Base-by-base conservation (phyloP, 2,113 vertebrate genomes). In the Columba janthina region DNA sequence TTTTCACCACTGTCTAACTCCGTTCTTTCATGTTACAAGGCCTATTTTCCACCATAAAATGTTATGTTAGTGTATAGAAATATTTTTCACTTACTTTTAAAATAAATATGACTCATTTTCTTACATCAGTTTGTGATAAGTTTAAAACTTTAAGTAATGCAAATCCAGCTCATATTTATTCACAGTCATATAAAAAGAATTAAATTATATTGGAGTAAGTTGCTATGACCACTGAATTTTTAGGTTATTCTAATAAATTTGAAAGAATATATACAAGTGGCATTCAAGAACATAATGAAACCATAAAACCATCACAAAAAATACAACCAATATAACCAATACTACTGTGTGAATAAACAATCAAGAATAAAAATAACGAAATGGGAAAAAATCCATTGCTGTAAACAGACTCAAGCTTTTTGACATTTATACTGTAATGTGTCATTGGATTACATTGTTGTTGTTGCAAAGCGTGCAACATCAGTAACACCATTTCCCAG, bases 401-500 rank as follows among this genome's bases (percentile, higher is more conserved):
- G 20, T 69, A 38, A 61, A 26, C 12, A 0, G 2, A 5, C 4
- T 15, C 51, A 42, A 61, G 12, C 0, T 54, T n/a, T 76, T 53
- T 44, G 31, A 36, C 18, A 31, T 2, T 36, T 80, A 5, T 8
- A 29, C 13, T 64, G 10, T 7, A 36, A 6, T 11, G 19, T 0
- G 1, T 50, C 7, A 19, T 17, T 32, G 17, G 8, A 32, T 64
- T 84, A 18, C 15, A 11, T 46, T 57, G 12, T 15, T 57, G 12
- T 15, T 73, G 7, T 64, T 64, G 28, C 15, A 22, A 18, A 82
- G 11, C 9, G 8, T 57, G 10, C 64, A 7, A 92, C 8, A n/a
- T 10, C 9, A 50, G 4, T 32, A 66, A 11, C 4, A 28, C 2
- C 1, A 0, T 75, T 85, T 77, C 21, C 17, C 3, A 32, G 29